Evolutionary conservation across 2,888 invertebrate genomes (phyloP), one percentile per base, ranked within the genome.

Genomic region (Volucella inanis): DNA sequence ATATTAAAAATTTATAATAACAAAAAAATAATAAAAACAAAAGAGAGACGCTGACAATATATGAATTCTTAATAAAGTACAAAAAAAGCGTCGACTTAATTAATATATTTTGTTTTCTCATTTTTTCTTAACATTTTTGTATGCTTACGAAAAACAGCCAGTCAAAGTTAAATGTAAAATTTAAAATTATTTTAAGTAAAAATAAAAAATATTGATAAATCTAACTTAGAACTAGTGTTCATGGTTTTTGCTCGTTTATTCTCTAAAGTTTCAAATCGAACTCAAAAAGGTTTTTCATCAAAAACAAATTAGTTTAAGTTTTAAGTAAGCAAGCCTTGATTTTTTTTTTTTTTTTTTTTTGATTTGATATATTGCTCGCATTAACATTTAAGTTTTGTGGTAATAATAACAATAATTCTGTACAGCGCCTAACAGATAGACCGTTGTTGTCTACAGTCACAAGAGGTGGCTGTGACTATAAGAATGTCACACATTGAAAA

Each of bases 121-220:
- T 31, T 0, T 31, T 31, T 67, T 54, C 9, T 1, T 57, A 39
- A 47, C 10, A 14, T 2, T 39, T 55, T 55, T 47, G n/a, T 64
- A 39, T 65, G 68, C 55, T 75, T 57, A 49, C 47, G 39, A 11
- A 55, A 65, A 55, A 65, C 55, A 75, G 57, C 57, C 65, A 75
- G 65, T 65, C 43, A 75, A 65, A 62, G 65, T 55, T 39, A 22
- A 49, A 65, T 43, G 65, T 64, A 55, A 75, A 57, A 15, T 18
- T 8, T n/a, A 39, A 43, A 22, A 47, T 12, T 31, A 47, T 38
- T 39, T 12, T 43, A 62, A 31, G 54, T 18, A 8, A 22, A 64
- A 8, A 65, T n/a, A 57, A 12, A 43, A 57, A 22, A 39, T 55
- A 64, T 55, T 1, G 38, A 10, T 49, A 74, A 50, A 75, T 15